Percentiles rank a stretch among this genome's conserved stretches.
Evolutionary conservation across 2,113 vertebrate species (phyloP).

Genomic region (Pterophyllum scalare): DNA sequence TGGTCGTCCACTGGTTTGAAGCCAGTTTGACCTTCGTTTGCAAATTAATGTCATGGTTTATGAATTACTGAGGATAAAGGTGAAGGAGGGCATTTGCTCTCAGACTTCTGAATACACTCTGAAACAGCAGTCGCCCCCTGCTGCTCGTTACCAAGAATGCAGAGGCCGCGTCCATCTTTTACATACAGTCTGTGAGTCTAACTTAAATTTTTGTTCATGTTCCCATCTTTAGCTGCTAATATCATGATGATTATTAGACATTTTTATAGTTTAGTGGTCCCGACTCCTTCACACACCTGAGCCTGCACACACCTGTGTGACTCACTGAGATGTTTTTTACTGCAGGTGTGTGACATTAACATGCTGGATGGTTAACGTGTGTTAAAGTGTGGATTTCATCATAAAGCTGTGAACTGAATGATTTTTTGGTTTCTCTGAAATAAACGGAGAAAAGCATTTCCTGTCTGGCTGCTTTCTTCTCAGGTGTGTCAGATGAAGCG

Average conservation of each 20-base stretch:
- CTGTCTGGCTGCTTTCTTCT: not conserved
- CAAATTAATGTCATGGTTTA: not conserved
- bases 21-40: not conserved
- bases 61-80: not conserved
- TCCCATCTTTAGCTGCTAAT: constrained; percentile 10
- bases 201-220: not conserved
- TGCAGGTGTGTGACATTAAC: not conserved
- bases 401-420: not conserved
- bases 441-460: constrained; percentile 11
- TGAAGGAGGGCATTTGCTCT: not conserved
- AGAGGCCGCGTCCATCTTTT: not conserved
- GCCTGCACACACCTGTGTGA: not conserved
- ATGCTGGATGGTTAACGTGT: not conserved
- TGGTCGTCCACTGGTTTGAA: not conserved
- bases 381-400: constrained; percentile 16
- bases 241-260: constrained; percentile 24
- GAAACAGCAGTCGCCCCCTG: not conserved
- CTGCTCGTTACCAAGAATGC: not conserved
- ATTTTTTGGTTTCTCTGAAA: constrained; percentile 32
- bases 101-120: not conserved
- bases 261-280: constrained; percentile 12
- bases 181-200: not conserved
- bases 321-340: constrained; percentile 8
- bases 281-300: not conserved
- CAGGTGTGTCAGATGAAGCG: not conserved